phyloP scores from a whole-genome alignment of 2,113 vertebrate genomes.

The Bothrops jararaca region DNA sequence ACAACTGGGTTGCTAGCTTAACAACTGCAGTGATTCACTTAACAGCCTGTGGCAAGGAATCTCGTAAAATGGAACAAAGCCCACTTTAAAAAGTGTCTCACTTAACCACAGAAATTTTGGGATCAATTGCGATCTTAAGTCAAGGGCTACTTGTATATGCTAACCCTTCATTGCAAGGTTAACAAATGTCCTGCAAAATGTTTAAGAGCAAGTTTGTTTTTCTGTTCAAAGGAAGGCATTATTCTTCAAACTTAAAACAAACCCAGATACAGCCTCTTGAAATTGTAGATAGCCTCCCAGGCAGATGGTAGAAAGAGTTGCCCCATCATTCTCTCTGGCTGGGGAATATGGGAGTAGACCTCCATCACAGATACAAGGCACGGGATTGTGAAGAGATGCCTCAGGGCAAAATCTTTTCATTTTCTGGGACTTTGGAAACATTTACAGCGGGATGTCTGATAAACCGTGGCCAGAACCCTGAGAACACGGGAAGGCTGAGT shows the following conservation, averaged over 20 bases:
- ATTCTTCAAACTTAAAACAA: background rate
- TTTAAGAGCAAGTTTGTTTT: background rate
- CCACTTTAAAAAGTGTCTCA: no score
- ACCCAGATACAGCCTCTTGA: background rate
- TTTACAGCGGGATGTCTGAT: background rate
- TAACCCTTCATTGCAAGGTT: background rate
- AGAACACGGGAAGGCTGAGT: constrained; percentile 19
- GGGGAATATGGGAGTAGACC: background rate
- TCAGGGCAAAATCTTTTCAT: background rate
- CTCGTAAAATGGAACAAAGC: no score
- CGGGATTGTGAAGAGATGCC: background rate
- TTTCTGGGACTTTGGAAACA: background rate
- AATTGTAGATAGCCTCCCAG: background rate
- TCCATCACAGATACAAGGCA: background rate
- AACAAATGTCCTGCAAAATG: background rate
- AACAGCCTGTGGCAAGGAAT: no score
- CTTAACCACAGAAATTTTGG: no score
- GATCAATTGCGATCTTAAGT: no score
- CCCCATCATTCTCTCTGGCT: background rate
- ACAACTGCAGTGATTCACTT: no score
- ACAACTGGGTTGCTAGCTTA: no score
- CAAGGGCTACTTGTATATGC: no score
- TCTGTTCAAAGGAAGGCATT: background rate
- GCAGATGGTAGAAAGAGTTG: background rate
- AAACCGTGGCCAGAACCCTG: background rate